Percentiles rank a stretch among this genome's conserved stretches.
Conservation (phyloP, 1,140 invertebrate genomes). For the Drosophila pachea region DNA sequence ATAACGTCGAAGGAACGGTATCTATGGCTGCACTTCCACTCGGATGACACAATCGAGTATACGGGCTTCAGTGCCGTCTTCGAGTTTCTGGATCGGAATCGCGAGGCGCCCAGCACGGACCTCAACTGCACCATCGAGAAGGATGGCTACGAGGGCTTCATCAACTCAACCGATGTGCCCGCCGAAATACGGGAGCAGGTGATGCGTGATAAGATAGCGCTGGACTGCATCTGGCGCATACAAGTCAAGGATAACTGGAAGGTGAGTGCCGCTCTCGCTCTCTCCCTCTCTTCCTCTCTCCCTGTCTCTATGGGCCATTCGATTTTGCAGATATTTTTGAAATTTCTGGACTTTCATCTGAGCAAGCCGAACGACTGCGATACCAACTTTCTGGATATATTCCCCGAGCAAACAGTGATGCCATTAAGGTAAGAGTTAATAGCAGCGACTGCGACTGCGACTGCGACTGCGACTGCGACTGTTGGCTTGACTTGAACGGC, state of each 20-base stretch:
- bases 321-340: slow-evolving; percentile 84
- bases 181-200: slow-evolving; percentile 65
- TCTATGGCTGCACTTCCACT: slow-evolving; percentile 91
- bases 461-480: too few relatives aligned
- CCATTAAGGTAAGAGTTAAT: slow-evolving; percentile 78
- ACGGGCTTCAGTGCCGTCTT: slow-evolving; percentile 90
- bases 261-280: slow-evolving; percentile 79
- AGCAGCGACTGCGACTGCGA: slow-evolving; percentile 5
- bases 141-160: slow-evolving; percentile 66
- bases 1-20: slow-evolving; percentile 87
- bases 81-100: slow-evolving; percentile 82
- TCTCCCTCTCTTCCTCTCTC: neutral
- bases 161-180: slow-evolving; percentile 72
- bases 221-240: slow-evolving; percentile 92
- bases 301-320: neutral
- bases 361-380: slow-evolving; percentile 90
- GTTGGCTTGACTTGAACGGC: neutral
- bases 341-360: slow-evolving; percentile 84
- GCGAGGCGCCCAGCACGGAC: slow-evolving; percentile 75
- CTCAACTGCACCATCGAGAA: slow-evolving; percentile 75
- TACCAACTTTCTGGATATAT: slow-evolving; percentile 89
- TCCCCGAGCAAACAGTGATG: slow-evolving; percentile 84
- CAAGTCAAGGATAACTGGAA: slow-evolving; percentile 84
- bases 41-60: slow-evolving; percentile 91
- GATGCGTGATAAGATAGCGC: slow-evolving; percentile 78